Conservation (phyloP, 2,888 invertebrate genomes). For the Microplitis deprimator region DNA sequence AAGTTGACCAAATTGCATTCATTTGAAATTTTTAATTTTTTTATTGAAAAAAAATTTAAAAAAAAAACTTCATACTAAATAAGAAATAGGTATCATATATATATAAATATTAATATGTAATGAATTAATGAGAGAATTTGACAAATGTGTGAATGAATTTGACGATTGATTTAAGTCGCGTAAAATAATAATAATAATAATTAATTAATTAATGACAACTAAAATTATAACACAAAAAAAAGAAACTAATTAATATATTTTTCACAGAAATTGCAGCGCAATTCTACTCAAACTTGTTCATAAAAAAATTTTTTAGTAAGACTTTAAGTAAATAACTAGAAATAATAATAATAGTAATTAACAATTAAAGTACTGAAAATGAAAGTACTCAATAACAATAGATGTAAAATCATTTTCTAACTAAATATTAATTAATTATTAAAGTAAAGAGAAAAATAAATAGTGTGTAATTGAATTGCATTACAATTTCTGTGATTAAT, state of each 20-base stretch:
- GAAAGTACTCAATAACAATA: slow-evolving; percentile 60
- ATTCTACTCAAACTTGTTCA: too few species aligned
- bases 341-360: background rate
- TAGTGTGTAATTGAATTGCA: slow-evolving; percentile 56
- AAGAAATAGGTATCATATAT: background rate
- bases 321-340: too few species aligned
- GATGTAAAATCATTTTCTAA: slow-evolving; percentile 38
- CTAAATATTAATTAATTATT: too few species aligned
- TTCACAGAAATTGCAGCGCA: too few species aligned
- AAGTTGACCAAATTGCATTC: background rate
- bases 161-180: background rate
- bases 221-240: too few species aligned
- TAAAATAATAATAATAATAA: background rate
- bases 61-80: background rate
- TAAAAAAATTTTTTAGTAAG: too few species aligned
- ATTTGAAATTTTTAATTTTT: background rate
- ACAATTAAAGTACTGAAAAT: background rate
- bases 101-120: background rate
- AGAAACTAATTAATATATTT: too few species aligned
- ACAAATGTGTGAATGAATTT: background rate
- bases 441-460: slow-evolving; percentile 32
- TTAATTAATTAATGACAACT: background rate
- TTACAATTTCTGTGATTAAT: too few species aligned
- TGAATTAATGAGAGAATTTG: background rate
- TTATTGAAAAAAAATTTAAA: background rate